These are phyloP conservation scores for Mimas tiliae DNA, from an alignment of 2,888 invertebrate genomes.

Conservation along the genomic window DNA sequence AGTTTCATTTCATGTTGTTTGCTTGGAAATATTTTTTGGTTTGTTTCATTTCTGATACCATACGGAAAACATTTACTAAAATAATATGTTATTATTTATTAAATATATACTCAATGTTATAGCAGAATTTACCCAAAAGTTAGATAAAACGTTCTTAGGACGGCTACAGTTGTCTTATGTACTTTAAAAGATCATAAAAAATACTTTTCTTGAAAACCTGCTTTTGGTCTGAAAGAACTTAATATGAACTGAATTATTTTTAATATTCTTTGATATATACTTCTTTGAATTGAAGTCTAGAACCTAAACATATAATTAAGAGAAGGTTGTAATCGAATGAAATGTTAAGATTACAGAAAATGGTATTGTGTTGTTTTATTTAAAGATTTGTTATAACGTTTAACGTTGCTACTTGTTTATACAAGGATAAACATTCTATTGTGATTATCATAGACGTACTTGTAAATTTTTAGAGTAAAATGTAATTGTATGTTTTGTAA, in stretches of 20 bases:
- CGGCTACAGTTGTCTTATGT: background rate
- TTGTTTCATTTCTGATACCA: conserved; percentile 18
- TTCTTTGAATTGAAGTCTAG: background rate
- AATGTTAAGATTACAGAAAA: conserved; percentile 4
- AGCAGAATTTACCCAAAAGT: background rate
- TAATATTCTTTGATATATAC: background rate
- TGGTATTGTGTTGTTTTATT: conserved; percentile 21
- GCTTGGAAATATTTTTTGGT: conserved; percentile 23
- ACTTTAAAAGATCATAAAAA: background rate
- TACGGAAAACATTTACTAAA: background rate
- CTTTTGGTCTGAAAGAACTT: background rate
- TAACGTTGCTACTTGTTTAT: conserved; percentile 51
- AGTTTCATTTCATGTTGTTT: conserved; percentile 37
- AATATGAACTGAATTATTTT: background rate
- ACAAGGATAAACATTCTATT: conserved; percentile 54
- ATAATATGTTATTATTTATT: background rate
- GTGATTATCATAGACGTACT: conserved; percentile 59
- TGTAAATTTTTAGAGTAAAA: conserved; percentile 50
- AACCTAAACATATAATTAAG: background rate
- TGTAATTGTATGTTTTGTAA: conserved; percentile 53
- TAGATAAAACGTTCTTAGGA: background rate
- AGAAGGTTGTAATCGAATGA: background rate
- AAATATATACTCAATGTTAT: background rate
- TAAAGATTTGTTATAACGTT: conserved; percentile 43
- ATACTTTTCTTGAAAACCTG: background rate